phyloP scores from a whole-genome alignment of 2,113 vertebrate genomes.

The Fregetta grallaria region DNA sequence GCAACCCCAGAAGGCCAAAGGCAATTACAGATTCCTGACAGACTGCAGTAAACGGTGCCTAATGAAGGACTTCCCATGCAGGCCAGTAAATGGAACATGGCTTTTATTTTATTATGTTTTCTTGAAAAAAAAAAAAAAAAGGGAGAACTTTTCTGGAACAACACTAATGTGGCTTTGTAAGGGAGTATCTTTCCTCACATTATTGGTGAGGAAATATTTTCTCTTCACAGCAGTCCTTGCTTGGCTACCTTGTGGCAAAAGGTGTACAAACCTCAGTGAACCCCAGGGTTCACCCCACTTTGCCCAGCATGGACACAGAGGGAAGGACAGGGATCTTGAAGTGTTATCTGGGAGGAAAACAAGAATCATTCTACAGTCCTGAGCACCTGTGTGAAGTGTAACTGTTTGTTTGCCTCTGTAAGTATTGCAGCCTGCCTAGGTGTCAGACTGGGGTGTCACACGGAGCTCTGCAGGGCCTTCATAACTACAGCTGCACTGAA shows the following conservation, averaged over 20 bases:
- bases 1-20: background rate
- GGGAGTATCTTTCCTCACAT: background rate
- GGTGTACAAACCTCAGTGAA: background rate
- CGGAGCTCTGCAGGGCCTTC: background rate
- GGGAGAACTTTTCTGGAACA: background rate
- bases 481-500: background rate
- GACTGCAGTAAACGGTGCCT: background rate
- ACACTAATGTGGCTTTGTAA: background rate
- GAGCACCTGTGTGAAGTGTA: background rate
- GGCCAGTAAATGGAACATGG: background rate
- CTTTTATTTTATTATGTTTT: background rate
- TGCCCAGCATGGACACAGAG: background rate
- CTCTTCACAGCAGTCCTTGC: background rate
- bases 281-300: background rate
- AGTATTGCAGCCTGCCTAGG: background rate
- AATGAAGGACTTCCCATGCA: background rate
- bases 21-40: background rate
- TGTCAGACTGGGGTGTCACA: background rate
- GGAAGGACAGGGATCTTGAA: background rate
- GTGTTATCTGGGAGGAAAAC: background rate
- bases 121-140: background rate
- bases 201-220: background rate
- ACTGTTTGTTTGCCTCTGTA: background rate
- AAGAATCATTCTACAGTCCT: background rate
- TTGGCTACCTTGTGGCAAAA: background rate